Evolutionary conservation across 2,113 vertebrate species (phyloP), one percentile per base, ranked within the genome.

Genomic region (Calidris pygmaea): DNA sequence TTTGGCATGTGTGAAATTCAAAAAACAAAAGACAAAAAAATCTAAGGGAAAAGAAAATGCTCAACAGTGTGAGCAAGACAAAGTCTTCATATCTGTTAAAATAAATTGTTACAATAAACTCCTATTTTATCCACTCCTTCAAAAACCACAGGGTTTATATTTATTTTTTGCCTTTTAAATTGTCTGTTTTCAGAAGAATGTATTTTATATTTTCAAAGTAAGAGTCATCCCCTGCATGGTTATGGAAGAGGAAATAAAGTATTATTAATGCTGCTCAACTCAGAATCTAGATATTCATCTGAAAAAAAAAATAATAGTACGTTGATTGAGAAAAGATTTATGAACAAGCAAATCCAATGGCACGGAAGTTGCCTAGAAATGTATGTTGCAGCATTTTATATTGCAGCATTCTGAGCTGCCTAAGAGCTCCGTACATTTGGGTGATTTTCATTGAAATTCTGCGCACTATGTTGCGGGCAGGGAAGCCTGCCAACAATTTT

Each of bases 391-490:
- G 93, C 66, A 43, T 60, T 95, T 87, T 82, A 70, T 37, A 47
- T 47, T 87, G 93, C 93, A 95, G 92, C 87, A 78, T 47, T 94
- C 11, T 3, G 75, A 96, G 86, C 60, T 77, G 86, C 62, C 80
- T 66, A 18, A 26, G 47, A 91, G 91, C 87, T 95, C 89, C 55
- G 90, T 63, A 94, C 68, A 87, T 96, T 93, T 95, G 89, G 63
- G 74, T 70, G 81, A 84, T 91, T 94, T 96, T 96, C 94, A 95
- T 85, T 96, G 87, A 86, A 96, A 97, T 97, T 97, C 95, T 95
- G 81, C 1, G 1, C 80, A 75, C 62, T 92, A 34, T 1, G 0
- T 35, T 93, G 92, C 85, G 87, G 89, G 73, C 88, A 95, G 70
- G 89, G 87, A 97, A 95, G 80, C n/a, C 90, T 95, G 96, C 96